Percentiles rank a stretch among this genome's conserved stretches.
phyloP scores from a whole-genome alignment of 1,140 invertebrate species.

The Drosophila lacteicornis region DNA sequence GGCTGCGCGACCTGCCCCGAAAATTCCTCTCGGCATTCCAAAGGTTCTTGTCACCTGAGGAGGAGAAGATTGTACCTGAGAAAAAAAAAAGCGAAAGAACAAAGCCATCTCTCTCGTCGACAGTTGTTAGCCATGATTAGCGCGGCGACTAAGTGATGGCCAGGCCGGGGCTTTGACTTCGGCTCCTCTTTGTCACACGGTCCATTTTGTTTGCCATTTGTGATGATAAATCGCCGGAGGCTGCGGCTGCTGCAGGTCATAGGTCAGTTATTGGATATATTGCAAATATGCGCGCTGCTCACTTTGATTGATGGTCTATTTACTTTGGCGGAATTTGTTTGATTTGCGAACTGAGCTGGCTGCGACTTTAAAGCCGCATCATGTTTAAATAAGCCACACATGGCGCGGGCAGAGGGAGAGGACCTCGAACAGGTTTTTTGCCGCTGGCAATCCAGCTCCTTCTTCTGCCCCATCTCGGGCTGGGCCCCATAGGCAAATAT shows the following conservation, averaged over 20 bases:
- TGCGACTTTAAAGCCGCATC: constrained; percentile 56
- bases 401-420: constrained; percentile 2
- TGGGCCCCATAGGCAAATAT: constrained; percentile 76
- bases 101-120: constrained; percentile 23
- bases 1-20: constrained; percentile 41
- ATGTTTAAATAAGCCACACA: constrained; percentile 48
- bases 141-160: constrained; percentile 33
- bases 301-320: constrained; percentile 73
- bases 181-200: constrained; percentile 50
- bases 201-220: constrained; percentile 75
- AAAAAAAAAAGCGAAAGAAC: constrained; percentile 13
- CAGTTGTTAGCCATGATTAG: constrained; percentile 66
- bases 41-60: constrained; percentile 25
- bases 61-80: background rate
- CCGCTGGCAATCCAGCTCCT: constrained; percentile 45
- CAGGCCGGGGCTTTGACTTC: constrained; percentile 28
- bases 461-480: constrained; percentile 20
- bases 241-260: constrained; percentile 44
- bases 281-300: constrained; percentile 49
- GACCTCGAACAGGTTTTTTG: constrained; percentile 43
- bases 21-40: constrained; percentile 43
- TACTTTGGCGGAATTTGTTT: constrained; percentile 64
- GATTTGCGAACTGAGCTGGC: constrained; percentile 39
- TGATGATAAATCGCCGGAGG: constrained; percentile 66
- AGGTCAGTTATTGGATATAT: constrained; percentile 77